Evolutionary conservation across 2,113 vertebrate species (phyloP), one percentile per base, ranked within the genome.

Genomic region (Tachysurus fulvidraco): DNA sequence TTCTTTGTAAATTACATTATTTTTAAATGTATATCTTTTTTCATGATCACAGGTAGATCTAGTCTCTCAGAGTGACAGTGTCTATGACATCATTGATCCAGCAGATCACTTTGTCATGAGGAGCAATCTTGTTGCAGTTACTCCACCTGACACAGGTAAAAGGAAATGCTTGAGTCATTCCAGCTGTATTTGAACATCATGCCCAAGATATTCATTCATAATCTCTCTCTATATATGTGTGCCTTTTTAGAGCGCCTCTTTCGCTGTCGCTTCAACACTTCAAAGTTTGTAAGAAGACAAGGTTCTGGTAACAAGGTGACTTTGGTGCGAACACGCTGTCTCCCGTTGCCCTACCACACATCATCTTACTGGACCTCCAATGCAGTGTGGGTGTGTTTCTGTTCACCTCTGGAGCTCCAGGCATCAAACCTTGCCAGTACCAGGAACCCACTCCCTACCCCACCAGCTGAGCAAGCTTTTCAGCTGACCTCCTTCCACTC

Each of bases 241-340:
- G 21, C 36, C 23, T 28, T 78, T 73, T 30, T 88, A 95, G 96
- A 97, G 64, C 96, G 95, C 30, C 95, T 97, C 83, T 98, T 98
- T 89, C 96, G 96, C 69, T 98, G 97, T 64, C 96, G 92, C 77
- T 97, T 98, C 93, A 97, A 97, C 94, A 97, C 97, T 11, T 97
- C 97, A 84, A 97, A 97, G 92, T 96, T 96, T 0, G 96, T 96
- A 65, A 92, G 97, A 83, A 95, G 96, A 86, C 97, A 98, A 93
- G 96, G 96, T 30, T 94, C 96, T 16, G 96, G 97, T 86, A 97
- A 97, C 93, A 97, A 97, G 91, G 92, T 96, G 87, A 95, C 96
- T 84, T 93, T 98, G 90, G 96, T 98, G 89, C 93, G 96, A 81
- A 96, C 97, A 55, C 95, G 94, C 88, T 97, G 96, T 91, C 95